Evolutionary conservation across 2,113 vertebrate genomes (phyloP), one percentile per base, ranked within the genome.

Genomic region (Triplophysa dalaica): DNA sequence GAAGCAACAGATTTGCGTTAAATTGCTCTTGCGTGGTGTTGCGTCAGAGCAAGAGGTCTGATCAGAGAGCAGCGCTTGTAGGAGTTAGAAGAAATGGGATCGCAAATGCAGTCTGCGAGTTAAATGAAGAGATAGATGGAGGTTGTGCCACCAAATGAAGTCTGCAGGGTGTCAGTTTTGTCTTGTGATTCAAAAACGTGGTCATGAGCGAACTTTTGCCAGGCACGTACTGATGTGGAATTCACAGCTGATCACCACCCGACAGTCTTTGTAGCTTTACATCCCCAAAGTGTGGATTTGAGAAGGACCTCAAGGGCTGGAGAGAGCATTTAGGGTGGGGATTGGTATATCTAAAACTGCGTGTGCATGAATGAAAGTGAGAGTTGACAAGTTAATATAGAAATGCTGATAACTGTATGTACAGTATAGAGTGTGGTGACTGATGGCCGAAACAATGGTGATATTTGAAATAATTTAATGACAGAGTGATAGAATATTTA

Each of bases 1-100:
- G 26, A 74, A 60, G 33, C 48, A n/a, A 67, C 77, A 63, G 74
- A 62, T 65, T 48, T 45, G 52, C 22, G 33, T 74, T 79, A 69
- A 82, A 82, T 78, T 83, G 81, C 75, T 43, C 33, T 85, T 85
- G 65, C 84, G 54, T 83, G 26, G 60, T 43, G 52, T 85, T 85
- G 81, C 78, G 54, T 85, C 81, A 85, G 78, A 26, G 52, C 26
- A 45, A 54, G 21, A 69, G 45, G 67, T 70, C 64, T 81, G 72
- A 70, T 70, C 70, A 70, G 58, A 45, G 48, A 48, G 45, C 41
- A 63, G 8, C 29, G 56, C 21, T 38, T 29, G 26, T 58, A 19
- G 29, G 19, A 41, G 70, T 29, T 22, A 17, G 67, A 19, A 54
- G 16, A 64, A 74, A 33, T 63, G 14, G 13, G 52, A 33, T 72